These are phyloP conservation scores for Molossus alvarezi DNA, from an alignment of 2,797 vertebrate genomes.

Conservation along the genomic window DNA sequence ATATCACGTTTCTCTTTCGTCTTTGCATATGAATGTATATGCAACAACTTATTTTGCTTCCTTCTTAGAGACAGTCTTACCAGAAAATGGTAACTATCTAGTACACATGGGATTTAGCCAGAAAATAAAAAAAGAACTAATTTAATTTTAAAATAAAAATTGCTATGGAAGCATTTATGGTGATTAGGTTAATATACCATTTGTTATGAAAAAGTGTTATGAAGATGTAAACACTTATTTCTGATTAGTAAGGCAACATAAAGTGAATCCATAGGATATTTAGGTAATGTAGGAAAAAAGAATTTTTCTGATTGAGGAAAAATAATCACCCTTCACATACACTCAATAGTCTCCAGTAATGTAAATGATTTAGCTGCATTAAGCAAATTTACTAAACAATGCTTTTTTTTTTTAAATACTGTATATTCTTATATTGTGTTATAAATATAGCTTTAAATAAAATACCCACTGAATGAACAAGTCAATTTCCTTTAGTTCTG, in stretches of 20 bases:
- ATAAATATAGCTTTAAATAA: conserved; percentile 56
- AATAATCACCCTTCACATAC: not conserved
- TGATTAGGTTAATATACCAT: not conserved
- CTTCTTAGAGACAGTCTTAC: conserved; percentile 57
- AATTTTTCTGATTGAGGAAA: conserved; percentile 36
- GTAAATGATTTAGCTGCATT: conserved; percentile 45
- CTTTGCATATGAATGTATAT: conserved; percentile 4
- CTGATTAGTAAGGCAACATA: not conserved
- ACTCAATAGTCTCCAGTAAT: not conserved
- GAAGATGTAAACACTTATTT: conserved; percentile 45
- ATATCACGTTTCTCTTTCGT: conserved; percentile 53
- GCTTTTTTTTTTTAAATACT: not conserved
- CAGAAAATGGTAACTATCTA: conserved; percentile 43
- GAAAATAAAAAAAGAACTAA: conserved; percentile 43
- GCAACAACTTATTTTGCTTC: conserved; percentile 67
- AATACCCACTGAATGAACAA: conserved; percentile 15
- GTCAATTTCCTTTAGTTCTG: not conserved
- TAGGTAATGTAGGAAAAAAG: not conserved
- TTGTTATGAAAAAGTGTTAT: conserved; percentile 58
- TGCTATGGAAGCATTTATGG: not conserved
- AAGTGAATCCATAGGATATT: conserved; percentile 40
- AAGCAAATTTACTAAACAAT: conserved; percentile 16
- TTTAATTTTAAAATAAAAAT: conserved; percentile 65
- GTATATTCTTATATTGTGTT: conserved; percentile 19
- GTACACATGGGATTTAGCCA: conserved; percentile 47